A percentile compares a stretch with the other conserved stretches of the same genome.
phyloP scores from a whole-genome alignment of 2,888 invertebrate genomes.

The Epiblema foenella region DNA sequence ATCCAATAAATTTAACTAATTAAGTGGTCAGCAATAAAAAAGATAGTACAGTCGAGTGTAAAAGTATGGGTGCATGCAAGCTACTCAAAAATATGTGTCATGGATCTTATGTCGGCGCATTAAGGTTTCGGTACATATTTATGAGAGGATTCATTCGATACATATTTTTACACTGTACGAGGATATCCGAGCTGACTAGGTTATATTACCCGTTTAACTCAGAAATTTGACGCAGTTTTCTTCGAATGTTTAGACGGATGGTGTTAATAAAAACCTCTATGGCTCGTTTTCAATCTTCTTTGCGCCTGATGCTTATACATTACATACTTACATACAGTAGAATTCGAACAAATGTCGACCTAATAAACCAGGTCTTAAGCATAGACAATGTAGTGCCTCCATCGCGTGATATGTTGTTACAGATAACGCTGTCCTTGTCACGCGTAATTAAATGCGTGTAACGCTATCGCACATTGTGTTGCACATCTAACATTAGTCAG shows the following conservation, averaged over 20 bases:
- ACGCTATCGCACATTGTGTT: conserved; percentile 24
- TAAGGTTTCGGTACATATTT: no score
- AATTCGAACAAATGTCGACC: no score
- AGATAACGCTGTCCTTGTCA: conserved; percentile 34
- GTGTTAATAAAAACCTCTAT: no score
- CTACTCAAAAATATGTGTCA: no score
- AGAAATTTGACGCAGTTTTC: background rate
- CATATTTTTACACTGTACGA: background rate
- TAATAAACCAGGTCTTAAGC: background rate
- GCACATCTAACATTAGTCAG: background rate
- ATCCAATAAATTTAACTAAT: conserved; percentile 40
- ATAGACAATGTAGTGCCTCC: background rate
- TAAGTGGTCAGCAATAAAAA: conserved; percentile 1
- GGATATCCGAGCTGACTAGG: background rate
- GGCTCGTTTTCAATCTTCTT: no score
- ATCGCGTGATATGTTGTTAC: conserved; percentile 8
- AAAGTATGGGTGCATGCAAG: no score
- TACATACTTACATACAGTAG: no score
- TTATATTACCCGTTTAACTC: background rate
- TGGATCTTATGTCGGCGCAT: no score
- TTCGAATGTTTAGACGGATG: no score
- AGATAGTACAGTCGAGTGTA: no score
- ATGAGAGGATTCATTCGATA: no score
- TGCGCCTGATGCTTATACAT: no score
- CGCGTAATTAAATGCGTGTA: conserved; percentile 35